Conservation (phyloP, 2,797 vertebrate genomes). For the Notoglanidium macrostoma region DNA sequence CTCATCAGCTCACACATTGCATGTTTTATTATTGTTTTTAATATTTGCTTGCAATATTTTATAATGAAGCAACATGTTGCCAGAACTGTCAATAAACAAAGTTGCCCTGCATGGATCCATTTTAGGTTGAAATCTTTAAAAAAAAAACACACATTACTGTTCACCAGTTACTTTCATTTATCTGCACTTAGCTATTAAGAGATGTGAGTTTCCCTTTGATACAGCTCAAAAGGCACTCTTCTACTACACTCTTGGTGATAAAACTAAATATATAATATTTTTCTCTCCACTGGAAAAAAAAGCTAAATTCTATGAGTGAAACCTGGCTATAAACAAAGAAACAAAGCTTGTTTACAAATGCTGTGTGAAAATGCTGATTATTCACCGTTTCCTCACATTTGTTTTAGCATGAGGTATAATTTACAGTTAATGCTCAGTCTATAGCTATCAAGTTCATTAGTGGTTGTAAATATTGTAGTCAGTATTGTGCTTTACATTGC, state of each 20-base stretch:
- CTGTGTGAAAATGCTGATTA: neutral
- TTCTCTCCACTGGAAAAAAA: neutral
- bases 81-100: no score
- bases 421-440: neutral
- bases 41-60: neutral
- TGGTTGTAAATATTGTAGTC: neutral
- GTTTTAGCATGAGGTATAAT: neutral
- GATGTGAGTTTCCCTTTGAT: neutral
- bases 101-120: neutral
- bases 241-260: neutral
- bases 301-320: neutral
- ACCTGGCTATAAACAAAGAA: neutral
- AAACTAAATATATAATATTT: neutral
- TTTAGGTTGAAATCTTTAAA: neutral
- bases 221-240: neutral
- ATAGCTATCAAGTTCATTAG: neutral
- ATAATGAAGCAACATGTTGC: neutral
- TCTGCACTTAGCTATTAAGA: neutral
- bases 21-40: neutral
- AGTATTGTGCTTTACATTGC: neutral
- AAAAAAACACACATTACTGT: neutral
- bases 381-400: neutral
- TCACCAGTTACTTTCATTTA: neutral
- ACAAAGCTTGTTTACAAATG: neutral
- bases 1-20: neutral